Conservation (phyloP, 30 jellyfish, hydroid and myxozoan species). For the Turritopsis dohrnii region DNA sequence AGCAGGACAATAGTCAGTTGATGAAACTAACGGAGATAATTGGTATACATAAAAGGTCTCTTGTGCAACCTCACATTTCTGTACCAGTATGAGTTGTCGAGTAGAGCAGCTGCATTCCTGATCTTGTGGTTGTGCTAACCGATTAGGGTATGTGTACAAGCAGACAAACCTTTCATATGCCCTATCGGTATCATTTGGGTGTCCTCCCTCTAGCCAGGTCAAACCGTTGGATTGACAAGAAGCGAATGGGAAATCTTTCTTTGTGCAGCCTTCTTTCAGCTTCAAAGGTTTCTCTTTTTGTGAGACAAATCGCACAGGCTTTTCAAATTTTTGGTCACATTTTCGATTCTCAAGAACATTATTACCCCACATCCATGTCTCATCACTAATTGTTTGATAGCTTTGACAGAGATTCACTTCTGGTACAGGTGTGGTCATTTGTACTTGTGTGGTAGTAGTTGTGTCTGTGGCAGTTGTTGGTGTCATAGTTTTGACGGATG, state of each 20-base stretch:
- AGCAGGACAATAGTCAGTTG: neutral
- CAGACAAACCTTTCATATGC: neutral
- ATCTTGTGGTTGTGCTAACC: neutral
- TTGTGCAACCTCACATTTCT: neutral
- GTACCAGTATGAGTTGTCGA: neutral
- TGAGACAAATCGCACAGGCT: neutral
- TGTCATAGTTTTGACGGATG: neutral
- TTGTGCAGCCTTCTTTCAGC: neutral
- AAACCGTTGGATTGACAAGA: conserved; percentile 7
- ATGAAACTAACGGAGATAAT: conserved; percentile 1
- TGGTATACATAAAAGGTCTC: neutral
- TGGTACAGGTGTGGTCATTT: neutral
- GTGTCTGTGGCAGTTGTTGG: neutral
- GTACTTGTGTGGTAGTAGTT: neutral
- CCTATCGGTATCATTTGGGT: neutral
- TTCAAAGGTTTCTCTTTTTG: neutral
- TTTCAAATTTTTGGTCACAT: neutral
- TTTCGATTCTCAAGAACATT: neutral
- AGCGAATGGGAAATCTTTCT: neutral
- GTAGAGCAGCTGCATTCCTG: neutral
- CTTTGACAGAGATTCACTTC: neutral
- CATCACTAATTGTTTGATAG: neutral
- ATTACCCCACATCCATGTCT: neutral
- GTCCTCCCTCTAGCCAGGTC: conserved; percentile 5
- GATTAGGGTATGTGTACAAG: neutral